phyloP scores from a whole-genome alignment of 2,113 vertebrate genomes.

The Pomatostomus ruficeps region DNA sequence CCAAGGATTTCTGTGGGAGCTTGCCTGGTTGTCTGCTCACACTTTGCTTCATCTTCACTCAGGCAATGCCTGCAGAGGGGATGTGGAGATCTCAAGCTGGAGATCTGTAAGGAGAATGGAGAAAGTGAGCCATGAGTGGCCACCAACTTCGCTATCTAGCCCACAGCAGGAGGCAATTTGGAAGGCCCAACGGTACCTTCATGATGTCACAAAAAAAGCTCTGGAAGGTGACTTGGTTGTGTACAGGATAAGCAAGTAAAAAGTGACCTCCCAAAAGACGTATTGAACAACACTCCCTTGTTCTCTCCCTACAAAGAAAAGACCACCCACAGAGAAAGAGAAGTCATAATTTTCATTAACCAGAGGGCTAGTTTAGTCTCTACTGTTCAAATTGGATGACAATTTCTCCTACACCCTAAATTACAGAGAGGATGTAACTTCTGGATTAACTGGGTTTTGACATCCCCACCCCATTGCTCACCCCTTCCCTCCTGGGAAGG shows the following conservation, averaged over 20 bases:
- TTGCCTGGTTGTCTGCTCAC: background rate
- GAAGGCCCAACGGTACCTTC: background rate
- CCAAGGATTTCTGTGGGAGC: background rate
- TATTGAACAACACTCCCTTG: background rate
- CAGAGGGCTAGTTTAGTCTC: background rate
- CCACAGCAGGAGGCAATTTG: background rate
- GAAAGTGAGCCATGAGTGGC: background rate
- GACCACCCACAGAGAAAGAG: background rate
- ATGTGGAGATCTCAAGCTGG: background rate
- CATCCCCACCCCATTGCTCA: conserved; percentile 37
- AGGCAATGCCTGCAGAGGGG: background rate
- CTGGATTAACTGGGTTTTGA: conserved; percentile 8
- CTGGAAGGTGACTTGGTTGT: background rate
- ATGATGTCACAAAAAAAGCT: background rate
- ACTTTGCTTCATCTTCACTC: background rate
- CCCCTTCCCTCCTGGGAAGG: conserved; percentile 1
- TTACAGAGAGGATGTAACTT: conserved; percentile 11
- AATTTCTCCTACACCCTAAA: conserved; percentile 10
- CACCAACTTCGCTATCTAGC: background rate
- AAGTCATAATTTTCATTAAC: background rate
- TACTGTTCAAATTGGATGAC: background rate
- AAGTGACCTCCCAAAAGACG: background rate
- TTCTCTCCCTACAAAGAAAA: background rate
- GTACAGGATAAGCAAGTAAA: background rate
- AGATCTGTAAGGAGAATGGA: background rate